These are phyloP conservation scores for Polypterus bichir DNA, from an alignment of 2,113 vertebrate species.

Conservation along the genomic window DNA sequence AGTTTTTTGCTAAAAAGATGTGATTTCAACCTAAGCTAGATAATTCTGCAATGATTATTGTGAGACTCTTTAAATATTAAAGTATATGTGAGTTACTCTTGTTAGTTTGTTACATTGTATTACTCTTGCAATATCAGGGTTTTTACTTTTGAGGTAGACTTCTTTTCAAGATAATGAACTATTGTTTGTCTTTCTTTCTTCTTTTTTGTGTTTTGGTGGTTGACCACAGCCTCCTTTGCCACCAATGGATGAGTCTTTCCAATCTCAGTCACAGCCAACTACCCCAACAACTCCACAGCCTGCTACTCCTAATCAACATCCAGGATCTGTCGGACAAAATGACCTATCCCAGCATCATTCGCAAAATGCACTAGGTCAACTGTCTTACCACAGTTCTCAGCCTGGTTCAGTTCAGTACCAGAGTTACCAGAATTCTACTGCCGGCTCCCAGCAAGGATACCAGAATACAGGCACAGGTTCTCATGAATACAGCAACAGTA, in stretches of 20 bases:
- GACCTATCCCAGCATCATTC: not conserved
- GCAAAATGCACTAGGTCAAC: no score
- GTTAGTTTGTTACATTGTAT: no score
- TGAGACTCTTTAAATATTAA: no score
- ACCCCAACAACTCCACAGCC: not conserved
- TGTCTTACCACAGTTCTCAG: not conserved
- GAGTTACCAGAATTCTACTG: not conserved
- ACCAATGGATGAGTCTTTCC: not conserved
- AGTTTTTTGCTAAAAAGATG: no score
- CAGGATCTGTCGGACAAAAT: not conserved
- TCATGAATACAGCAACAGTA: no score
- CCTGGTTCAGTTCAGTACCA: no score
- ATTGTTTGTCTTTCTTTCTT: not conserved
- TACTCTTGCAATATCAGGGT: no score
- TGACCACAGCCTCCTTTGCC: not conserved
- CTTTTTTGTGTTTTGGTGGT: not conserved
- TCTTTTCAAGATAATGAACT: no score
- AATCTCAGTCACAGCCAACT: not conserved
- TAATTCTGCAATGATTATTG: no score
- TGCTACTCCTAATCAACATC: not conserved
- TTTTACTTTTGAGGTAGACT: no score
- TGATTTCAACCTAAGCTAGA: no score
- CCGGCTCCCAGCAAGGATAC: not conserved
- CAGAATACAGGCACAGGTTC: not conserved
- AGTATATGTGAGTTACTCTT: no score